Evolutionary conservation across 2,888 invertebrate species (phyloP).

Genomic region (Trachelus tabidus): DNA sequence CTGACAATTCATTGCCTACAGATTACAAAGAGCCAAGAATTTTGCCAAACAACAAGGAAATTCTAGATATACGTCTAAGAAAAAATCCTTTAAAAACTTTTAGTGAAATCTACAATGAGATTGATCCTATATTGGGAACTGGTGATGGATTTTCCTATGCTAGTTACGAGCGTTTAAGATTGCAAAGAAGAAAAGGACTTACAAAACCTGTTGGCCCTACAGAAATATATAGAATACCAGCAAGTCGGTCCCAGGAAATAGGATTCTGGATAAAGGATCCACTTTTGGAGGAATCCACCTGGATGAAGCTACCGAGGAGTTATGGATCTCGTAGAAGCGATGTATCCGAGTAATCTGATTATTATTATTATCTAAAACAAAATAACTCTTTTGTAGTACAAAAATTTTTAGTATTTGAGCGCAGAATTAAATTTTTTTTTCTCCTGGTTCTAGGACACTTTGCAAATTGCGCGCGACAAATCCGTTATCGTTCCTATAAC

Average conservation of each 20-base stretch:
- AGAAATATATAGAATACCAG: slow-evolving; percentile 20
- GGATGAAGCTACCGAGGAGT: slow-evolving; percentile 12
- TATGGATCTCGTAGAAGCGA: slow-evolving; percentile 16
- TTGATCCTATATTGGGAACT: slow-evolving; percentile 20
- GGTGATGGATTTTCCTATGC: slow-evolving; percentile 25
- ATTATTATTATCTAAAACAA: background rate
- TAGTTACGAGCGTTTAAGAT: slow-evolving; percentile 17
- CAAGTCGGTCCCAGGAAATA: slow-evolving; percentile 18
- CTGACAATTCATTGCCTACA: background rate
- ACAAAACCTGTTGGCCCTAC: slow-evolving; percentile 21
- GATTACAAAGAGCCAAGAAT: slow-evolving; percentile 21
- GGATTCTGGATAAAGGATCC: slow-evolving; percentile 24
- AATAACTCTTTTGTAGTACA: background rate
- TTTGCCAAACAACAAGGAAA: slow-evolving; percentile 12
- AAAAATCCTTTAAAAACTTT: slow-evolving; percentile 12
- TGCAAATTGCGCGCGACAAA: background rate
- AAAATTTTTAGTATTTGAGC: background rate
- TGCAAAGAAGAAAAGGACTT: slow-evolving; percentile 22
- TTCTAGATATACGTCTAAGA: slow-evolving; percentile 21
- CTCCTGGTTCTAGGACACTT: background rate
- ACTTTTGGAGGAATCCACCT: slow-evolving; percentile 14
- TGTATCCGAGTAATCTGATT: slow-evolving; percentile 18
- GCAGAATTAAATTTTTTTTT: background rate
- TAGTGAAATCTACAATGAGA: slow-evolving; percentile 20
- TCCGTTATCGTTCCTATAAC: background rate